These are phyloP conservation scores for Pemphredon lugubris DNA, from an alignment of 2,888 invertebrate species.

Conservation along the genomic window DNA sequence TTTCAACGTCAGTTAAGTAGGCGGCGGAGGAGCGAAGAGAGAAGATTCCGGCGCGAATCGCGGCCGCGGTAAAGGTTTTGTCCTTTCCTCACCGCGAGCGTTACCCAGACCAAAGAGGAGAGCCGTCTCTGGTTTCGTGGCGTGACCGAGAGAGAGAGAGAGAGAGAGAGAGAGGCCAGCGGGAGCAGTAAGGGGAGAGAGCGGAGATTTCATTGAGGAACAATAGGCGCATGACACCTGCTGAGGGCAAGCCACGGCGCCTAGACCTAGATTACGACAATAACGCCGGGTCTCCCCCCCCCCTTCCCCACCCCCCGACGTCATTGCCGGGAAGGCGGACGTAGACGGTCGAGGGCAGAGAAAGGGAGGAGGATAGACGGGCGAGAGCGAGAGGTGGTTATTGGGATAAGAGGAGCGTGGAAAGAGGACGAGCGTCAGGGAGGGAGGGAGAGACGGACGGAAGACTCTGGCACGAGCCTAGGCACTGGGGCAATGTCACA, in stretches of 20 bases:
- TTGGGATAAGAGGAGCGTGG: slow-evolving; percentile 5
- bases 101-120: background rate
- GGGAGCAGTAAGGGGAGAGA: too few relatives aligned
- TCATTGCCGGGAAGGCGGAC: slow-evolving; percentile 28
- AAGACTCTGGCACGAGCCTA: slow-evolving; percentile 68
- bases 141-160: too few relatives aligned
- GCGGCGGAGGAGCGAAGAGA: slow-evolving; percentile 9
- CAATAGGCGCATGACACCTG: slow-evolving; percentile 75
- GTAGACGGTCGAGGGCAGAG: slow-evolving; percentile 19
- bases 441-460: slow-evolving; percentile 21
- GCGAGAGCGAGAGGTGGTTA: slow-evolving; percentile 12
- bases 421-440: slow-evolving; percentile 33
- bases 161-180: too few relatives aligned
- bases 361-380: slow-evolving; percentile 6
- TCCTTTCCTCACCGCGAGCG: slow-evolving; percentile 29
- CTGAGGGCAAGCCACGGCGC: slow-evolving; percentile 66
- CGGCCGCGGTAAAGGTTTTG: slow-evolving; percentile 64
- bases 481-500: slow-evolving; percentile 77
- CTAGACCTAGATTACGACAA: slow-evolving; percentile 77
- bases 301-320: slow-evolving; percentile 39
- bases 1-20: slow-evolving; percentile 12
- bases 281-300: slow-evolving; percentile 61
- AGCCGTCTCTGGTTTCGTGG: slow-evolving; percentile 37
- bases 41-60: slow-evolving; percentile 33
- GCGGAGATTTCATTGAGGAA: slow-evolving; percentile 73